Conservation (phyloP, 2,113 vertebrate genomes). For the Channa argus region DNA sequence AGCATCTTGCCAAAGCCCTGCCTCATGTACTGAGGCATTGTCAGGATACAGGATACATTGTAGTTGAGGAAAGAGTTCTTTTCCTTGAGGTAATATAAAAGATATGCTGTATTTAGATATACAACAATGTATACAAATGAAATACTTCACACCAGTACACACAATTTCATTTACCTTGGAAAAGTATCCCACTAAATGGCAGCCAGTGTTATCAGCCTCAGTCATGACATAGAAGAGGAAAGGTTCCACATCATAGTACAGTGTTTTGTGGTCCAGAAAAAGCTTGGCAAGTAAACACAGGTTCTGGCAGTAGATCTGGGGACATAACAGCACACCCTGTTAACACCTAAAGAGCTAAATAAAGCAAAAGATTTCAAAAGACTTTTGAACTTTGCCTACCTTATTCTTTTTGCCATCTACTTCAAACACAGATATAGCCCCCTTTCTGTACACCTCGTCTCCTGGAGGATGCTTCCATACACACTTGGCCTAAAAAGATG, state of each 20-base stretch:
- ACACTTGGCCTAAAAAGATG: constrained; percentile 90
- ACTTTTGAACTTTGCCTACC: constrained; percentile 71
- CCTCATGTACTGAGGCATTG: constrained; percentile 99
- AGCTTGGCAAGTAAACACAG: constrained; percentile 98
- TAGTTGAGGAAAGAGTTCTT: constrained; percentile 99
- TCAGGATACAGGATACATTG: constrained; percentile 98
- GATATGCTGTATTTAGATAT: neutral
- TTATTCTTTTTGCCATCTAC: constrained; percentile 99
- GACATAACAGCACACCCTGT: neutral
- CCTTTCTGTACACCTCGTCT: constrained; percentile 97
- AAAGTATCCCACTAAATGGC: constrained; percentile 98
- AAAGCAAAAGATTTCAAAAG: no score
- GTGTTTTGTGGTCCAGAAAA: constrained; percentile 98
- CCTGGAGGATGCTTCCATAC: constrained; percentile 99
- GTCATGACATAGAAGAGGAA: constrained; percentile 99
- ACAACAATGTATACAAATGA: neutral
- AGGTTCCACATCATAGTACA: constrained; percentile 98
- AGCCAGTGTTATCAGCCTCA: constrained; percentile 97
- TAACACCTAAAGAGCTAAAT: no score
- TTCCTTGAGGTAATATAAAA: constrained; percentile 83
- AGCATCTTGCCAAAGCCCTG: constrained; percentile 99
- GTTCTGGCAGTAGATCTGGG: constrained; percentile 98
- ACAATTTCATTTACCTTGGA: constrained; percentile 87
- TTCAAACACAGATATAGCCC: constrained; percentile 96
- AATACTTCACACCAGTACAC: no score